Evolutionary conservation across 2,888 invertebrate species (phyloP).

Genomic region (Seira sanloemensis): DNA sequence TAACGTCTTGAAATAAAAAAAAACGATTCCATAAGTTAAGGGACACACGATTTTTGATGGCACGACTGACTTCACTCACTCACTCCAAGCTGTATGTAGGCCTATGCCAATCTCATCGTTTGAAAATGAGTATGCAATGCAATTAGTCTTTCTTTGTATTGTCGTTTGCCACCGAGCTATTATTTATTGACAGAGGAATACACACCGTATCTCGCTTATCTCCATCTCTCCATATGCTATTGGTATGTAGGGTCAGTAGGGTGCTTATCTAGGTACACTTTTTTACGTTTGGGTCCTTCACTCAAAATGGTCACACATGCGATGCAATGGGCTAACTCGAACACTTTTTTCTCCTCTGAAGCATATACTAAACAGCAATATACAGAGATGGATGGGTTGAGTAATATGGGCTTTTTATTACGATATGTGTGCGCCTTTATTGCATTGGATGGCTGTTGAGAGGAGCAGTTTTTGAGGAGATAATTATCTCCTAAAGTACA

Average conservation of each 20-base stretch:
- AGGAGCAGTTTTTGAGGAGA: no score
- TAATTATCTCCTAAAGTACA: no score
- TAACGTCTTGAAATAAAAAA: not conserved
- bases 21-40: not conserved
- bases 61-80: not conserved
- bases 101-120: constrained; percentile 28
- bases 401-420: constrained; percentile 54
- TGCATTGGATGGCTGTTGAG: no score
- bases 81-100: not conserved
- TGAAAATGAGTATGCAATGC: not conserved
- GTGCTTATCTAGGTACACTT: constrained; percentile 29
- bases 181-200: not conserved
- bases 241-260: constrained; percentile 43
- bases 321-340: constrained; percentile 12
- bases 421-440: constrained; percentile 28
- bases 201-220: not conserved
- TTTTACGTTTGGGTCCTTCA: constrained; percentile 41
- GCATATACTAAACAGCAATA: not conserved
- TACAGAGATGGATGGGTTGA: constrained; percentile 22
- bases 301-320: constrained; percentile 39
- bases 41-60: not conserved
- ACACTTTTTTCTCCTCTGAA: not conserved
- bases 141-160: not conserved
- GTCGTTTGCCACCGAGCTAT: not conserved
- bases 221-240: not conserved